Base-by-base conservation (phyloP, 2,888 invertebrate genomes). In the Drosophila nigritarsus region DNA sequence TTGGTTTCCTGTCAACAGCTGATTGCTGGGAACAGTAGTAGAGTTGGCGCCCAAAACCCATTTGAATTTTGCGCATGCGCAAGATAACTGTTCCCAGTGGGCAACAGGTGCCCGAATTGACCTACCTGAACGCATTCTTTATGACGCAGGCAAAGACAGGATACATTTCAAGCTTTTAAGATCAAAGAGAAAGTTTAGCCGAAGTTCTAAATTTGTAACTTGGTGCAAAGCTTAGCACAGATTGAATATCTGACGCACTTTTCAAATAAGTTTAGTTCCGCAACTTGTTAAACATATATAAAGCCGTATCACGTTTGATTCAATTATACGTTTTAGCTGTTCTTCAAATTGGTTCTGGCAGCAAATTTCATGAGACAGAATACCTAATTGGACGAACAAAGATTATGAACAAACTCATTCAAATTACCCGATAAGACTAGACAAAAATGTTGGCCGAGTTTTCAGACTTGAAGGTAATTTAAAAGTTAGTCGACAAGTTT, bases 21-120 rank as follows among this genome's bases (percentile, higher is more conserved):
- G 53, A 49, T 65, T 42, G 15, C 5, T 70, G 56, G 30, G 73
- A 83, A 80, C 70, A 74, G 50, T 42, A 15, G 0, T 0, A 1
- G 2, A 11, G 3, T 50, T 80, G 71, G 75, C 83, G 81, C 78
- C 40, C 15, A 18, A 20, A 30, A 36, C n/a, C 3, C 9, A 51
- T 67, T 89, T 64, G 5, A 71, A 80, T 51, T 55, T 55, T 1
- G 65, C 32, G 50, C 89, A 66, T 75, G 83, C 87, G 89, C 11
- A 20, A 3, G 18, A 7, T 0, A 73, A 62, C 71, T 70, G 73
- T 78, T 65, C 84, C 54, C 69, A 63, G 58, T 0, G 5, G 29
- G 68, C 83, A 84, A 84, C 83, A 84, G 73, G 89, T 83, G 65
- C n/a, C 13, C 30, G 30, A 63, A 67, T 62, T 73, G 83, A 78